Base-by-base conservation (phyloP, 2,113 vertebrate genomes). In the Silurus asotus region DNA sequence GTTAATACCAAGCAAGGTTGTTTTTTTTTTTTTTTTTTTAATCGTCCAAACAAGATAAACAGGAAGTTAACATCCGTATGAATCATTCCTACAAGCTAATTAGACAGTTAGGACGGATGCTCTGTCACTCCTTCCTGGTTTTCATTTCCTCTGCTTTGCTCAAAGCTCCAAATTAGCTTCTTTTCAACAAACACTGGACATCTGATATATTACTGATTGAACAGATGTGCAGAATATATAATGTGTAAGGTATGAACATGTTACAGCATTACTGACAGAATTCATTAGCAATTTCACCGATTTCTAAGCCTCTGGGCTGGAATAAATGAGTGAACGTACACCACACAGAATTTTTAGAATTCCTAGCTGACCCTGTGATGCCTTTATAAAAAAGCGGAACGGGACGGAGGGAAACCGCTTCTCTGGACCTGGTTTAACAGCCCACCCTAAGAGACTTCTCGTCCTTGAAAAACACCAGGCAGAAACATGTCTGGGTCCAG, bases 331-430 rank as follows among this genome's bases (percentile, higher is more conserved):
- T 14, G 37, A 56, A 28, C 3, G 15, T 84, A 45, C 51, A 67
- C 28, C 65, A 58, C 55, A 55, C 28, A 59, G 75, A 58, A 80
- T 80, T 88, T 61, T 67, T 83, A 80, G 67, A 64, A 80, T 80
- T 86, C 84, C 58, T 83, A 83, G 84, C 58, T 75, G 77, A 55
- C 81, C 70, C 81, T 74, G 51, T 37, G 78, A 82, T 76, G 59
- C 55, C 25, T 81, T 84, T 84, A 84, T 88, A 82, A 87, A 86
- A 56, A 64, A 74, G 59, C 80, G 75, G 53, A 81, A 81, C 51
- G 10, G 79, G 61, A 61, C 48, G 49, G 75, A 83, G 74, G 84
- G 81, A 88, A 88, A 81, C 88, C 82, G 72, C 88, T 76, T 75
- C 76, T 78, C 84, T 75, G 81, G 75, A 77, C 75, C 5, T 84